These are phyloP conservation scores for Drosophila subpulchrella DNA, from an alignment of 1,140 invertebrate genomes.

Conservation along the genomic window DNA sequence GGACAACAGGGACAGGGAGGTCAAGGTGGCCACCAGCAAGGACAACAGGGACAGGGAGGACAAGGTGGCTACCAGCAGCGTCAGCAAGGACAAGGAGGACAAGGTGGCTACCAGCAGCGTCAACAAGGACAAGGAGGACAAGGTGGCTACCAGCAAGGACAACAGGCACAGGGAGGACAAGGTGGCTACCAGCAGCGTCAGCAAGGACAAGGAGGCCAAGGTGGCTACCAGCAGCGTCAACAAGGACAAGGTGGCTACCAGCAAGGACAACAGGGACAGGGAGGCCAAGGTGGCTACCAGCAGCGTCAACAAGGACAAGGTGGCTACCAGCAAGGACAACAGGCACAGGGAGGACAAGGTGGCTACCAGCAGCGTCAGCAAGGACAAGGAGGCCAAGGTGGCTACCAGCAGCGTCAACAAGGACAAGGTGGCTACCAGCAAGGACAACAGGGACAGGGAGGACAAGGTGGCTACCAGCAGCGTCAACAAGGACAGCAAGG, in stretches of 20 bases:
- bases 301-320: neutral
- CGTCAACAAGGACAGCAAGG: neutral
- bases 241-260: neutral
- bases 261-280: slow-evolving; percentile 7
- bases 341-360: neutral
- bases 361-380: neutral
- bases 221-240: slow-evolving; percentile 15
- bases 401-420: slow-evolving; percentile 11
- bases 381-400: neutral
- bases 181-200: slow-evolving; percentile 7
- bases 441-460: neutral
- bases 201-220: slow-evolving; percentile 7
- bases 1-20: neutral
- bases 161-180: slow-evolving; percentile 5
- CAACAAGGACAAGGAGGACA: slow-evolving; percentile 1
- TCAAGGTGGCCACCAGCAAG: neutral
- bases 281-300: neutral
- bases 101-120: neutral
- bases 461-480: neutral
- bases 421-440: slow-evolving; percentile 7
- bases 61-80: neutral
- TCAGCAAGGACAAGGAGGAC: neutral
- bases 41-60: neutral
- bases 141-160: neutral
- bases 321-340: neutral